Conservation (phyloP, 2,113 vertebrate species). For the Brachypteracias leptosomus region DNA sequence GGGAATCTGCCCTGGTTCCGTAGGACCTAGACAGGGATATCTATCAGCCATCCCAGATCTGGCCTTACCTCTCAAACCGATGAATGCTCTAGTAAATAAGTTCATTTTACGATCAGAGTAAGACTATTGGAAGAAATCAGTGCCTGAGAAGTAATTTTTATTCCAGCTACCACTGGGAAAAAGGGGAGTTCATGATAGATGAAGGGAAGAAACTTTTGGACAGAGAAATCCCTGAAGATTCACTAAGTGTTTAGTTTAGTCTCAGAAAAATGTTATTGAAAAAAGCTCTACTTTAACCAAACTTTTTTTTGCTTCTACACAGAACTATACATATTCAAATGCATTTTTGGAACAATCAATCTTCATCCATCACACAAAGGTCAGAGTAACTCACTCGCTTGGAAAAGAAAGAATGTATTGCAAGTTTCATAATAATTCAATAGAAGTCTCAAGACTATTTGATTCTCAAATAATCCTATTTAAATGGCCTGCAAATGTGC, state of each 20-base stretch:
- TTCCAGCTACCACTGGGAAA: background rate
- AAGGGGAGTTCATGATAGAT: background rate
- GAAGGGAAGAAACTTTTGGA: background rate
- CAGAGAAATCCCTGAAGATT: constrained; percentile 30
- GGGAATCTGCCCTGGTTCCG: background rate
- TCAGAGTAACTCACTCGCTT: background rate
- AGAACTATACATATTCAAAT: background rate
- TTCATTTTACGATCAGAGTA: background rate
- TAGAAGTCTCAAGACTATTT: background rate
- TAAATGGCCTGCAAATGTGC: background rate
- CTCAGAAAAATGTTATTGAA: background rate
- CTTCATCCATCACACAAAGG: background rate
- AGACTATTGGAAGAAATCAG: background rate
- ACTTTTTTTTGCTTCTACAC: background rate
- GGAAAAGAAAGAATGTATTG: background rate
- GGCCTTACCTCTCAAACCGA: background rate
- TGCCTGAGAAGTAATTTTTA: constrained; percentile 13
- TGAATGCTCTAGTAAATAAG: background rate
- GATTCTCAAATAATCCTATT: background rate
- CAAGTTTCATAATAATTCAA: background rate
- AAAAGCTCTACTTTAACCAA: background rate
- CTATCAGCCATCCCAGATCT: background rate
- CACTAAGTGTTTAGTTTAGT: background rate
- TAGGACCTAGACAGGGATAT: background rate
- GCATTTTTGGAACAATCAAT: background rate